Evolutionary conservation across 1,140 invertebrate genomes (phyloP), one percentile per base, ranked within the genome.

Genomic region (Drosophila mauritiana): DNA sequence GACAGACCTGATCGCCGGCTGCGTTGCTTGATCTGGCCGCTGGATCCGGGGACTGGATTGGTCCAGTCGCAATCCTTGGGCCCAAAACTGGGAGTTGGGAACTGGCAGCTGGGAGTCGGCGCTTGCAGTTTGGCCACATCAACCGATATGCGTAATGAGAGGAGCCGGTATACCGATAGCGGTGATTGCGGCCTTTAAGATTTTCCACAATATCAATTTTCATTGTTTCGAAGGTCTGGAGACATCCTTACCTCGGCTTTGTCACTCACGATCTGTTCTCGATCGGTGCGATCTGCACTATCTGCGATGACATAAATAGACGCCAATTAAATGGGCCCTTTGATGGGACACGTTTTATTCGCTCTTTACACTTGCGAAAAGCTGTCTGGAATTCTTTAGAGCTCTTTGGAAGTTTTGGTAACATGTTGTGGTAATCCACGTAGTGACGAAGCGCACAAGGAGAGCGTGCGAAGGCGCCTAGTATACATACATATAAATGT

Each of bases 161-260:
- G 68, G 43, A 45, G 57, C 51, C 45, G 20, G 39, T 27, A 40
- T 5, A 31, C 8, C 45, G 73, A 40, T 80, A 55, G 73, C 73
- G 73, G 77, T 61, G 74, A 78, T 69, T 85, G 77, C 43, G 49
- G 77, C 73, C 84, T 89, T 89, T 89, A 65, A 89, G 84, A 89
- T 89, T 89, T 79, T 67, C 59, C 69, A 72, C 69, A 89, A 89
- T 89, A 84, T 89, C 84, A 84, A 89, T 89, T 89, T 89, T 88
- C 80, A 84, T 88, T 88, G 84, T 88, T 76, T 57, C 45, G 40
- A 10, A 7, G 25, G 17, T 20, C 59, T 37, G 22, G 43, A 22
- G 12, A 45, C 31, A 22, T 34, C 6, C 22, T 27, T 27, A 15
- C 51, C 27, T 65, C 57, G 70, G 74, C 73, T 77, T 89, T 86